Base-by-base conservation (phyloP, 2,113 vertebrate genomes). In the Todiramphus saurophagus region DNA sequence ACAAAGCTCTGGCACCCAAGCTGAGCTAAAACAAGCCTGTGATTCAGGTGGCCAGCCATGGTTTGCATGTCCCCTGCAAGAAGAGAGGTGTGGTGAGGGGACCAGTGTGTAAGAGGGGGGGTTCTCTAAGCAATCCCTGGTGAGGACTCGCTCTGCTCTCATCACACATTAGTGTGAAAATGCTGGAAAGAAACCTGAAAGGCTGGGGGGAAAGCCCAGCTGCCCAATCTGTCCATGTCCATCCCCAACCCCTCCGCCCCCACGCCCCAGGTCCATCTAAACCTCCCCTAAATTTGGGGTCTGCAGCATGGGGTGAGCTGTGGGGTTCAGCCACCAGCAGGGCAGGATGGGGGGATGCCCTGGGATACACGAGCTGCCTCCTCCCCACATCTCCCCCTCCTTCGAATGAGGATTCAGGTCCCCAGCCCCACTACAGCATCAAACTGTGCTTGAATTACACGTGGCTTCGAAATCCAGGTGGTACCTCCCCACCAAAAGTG, bases 131-230 rank as follows among this genome's bases (percentile, higher is more conserved):
- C n/a, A 9, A 4, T 21, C 27, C 35, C 15, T 28, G 24, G 13
- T 0, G 1, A 51, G 51, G 16, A 72, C 30, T 30, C 1, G 1
- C 46, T 41, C 37, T 33, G 28, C n/a, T 55, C 44, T 41, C 4
- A 0, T 10, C 5, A 31, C 15, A 25, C 0, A 0, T 25, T 37
- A 33, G 33, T 51, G 31, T 19, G 19, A 27, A 63, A 28, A 33
- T 4, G 5, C 6, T 58, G 58, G 27, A 31, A 53, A 17, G 19
- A 44, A 70, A 87, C 56, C 6, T 2, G 13, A 24, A 46, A 66
- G n/a, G 24, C 5, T 41, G 51, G 30, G 46, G 37, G 19, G 44
- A 44, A 30, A 59, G n/a, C 10, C 5, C 37, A 44, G 9, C 35
- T 35, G 41, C 43, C 41, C 37, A 64, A n/a, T 37, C 27, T 16